These are phyloP conservation scores for Tipula lateralis DNA, from an alignment of 2,888 invertebrate species.

Conservation along the genomic window DNA sequence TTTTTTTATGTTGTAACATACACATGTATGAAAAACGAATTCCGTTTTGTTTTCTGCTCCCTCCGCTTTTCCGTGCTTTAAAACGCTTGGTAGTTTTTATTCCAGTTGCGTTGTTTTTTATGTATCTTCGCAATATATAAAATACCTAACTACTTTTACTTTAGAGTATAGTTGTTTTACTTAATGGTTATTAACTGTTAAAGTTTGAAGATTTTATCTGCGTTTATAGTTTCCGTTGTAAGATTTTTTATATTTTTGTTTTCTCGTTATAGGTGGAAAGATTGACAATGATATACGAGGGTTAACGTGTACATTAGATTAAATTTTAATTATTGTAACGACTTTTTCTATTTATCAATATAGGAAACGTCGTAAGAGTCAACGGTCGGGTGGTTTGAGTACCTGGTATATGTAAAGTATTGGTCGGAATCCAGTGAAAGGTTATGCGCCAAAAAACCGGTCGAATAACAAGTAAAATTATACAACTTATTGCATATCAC, in stretches of 20 bases:
- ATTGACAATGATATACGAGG: too few species aligned
- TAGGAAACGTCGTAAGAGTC: too few species aligned
- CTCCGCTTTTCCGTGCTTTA: neutral
- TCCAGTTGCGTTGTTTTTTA: neutral
- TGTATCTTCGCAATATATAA: neutral
- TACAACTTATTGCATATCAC: too few species aligned
- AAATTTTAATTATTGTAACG: too few species aligned
- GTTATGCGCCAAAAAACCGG: too few species aligned
- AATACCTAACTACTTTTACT: neutral
- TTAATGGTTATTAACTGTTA: slow-evolving; percentile 24
- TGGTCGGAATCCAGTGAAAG: too few species aligned
- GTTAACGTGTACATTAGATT: too few species aligned
- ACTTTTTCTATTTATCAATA: too few species aligned
- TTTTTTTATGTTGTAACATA: neutral
- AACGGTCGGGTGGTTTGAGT: too few species aligned
- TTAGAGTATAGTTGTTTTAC: neutral
- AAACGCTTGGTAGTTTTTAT: neutral
- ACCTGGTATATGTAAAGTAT: too few species aligned
- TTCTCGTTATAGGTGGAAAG: neutral
- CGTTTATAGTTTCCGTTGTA: neutral
- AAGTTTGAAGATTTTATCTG: neutral
- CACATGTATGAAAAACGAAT: neutral
- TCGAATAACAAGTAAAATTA: too few species aligned
- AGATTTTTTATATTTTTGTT: neutral
- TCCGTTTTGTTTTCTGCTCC: neutral